Percentiles rank a stretch among this genome's conserved stretches.
These are phyloP conservation scores for Mionectes macconnelli DNA, from an alignment of 2,113 vertebrate genomes.

Conservation along the genomic window DNA sequence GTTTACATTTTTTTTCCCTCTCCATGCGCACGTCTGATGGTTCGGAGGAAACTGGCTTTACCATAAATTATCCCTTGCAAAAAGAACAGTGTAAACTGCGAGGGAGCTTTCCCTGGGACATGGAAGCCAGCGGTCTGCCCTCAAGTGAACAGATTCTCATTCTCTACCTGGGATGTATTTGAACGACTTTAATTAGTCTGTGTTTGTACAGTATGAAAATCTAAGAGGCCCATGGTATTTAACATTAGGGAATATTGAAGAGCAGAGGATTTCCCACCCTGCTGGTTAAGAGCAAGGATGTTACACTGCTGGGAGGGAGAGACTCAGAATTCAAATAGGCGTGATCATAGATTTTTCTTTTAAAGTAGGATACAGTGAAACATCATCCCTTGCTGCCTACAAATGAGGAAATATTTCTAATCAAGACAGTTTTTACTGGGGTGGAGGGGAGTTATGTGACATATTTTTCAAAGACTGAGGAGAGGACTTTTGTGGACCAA, in stretches of 20 bases:
- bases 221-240: constrained; percentile 7
- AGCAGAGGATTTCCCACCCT: constrained; percentile 1
- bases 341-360: background rate
- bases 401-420: background rate
- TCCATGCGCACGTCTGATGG: background rate
- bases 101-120: background rate
- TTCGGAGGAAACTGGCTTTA: background rate
- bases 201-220: constrained; percentile 56
- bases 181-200: constrained; percentile 49
- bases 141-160: constrained; percentile 21
- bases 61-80: constrained; percentile 23
- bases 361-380: background rate
- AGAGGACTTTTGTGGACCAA: background rate
- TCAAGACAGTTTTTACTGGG: background rate
- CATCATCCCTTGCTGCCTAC: background rate
- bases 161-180: constrained; percentile 40
- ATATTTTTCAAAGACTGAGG: background rate
- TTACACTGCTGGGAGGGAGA: background rate
- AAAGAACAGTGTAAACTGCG: background rate
- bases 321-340: background rate
- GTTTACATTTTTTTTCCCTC: constrained; percentile 26
- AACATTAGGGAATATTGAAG: background rate
- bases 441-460: background rate
- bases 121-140: background rate
- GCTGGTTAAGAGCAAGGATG: background rate